These are phyloP conservation scores for Tortrix viridana DNA, from an alignment of 2,888 invertebrate genomes.

Conservation along the genomic window DNA sequence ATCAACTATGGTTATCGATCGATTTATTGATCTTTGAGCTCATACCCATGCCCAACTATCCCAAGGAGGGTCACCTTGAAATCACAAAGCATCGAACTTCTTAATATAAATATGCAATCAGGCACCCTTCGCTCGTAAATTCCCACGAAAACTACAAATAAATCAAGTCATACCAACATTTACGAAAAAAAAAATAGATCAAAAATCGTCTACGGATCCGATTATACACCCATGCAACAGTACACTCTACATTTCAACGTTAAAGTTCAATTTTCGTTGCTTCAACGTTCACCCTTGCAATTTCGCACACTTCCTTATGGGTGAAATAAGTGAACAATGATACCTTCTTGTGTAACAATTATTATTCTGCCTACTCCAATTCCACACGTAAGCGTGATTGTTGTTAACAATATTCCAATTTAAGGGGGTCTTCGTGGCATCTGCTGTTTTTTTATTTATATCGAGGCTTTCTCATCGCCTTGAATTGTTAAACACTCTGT, in stretches of 20 bases:
- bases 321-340: slow-evolving; percentile 55
- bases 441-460: slow-evolving; percentile 47
- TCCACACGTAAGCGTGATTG: slow-evolving; percentile 51
- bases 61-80: neutral
- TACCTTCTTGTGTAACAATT: slow-evolving; percentile 72
- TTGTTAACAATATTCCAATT: slow-evolving; percentile 62
- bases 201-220: slow-evolving; percentile 46
- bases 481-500: no score
- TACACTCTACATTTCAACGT: neutral
- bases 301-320: slow-evolving; percentile 77
- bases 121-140: slow-evolving; percentile 68
- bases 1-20: slow-evolving; percentile 1
- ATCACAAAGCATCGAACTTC: slow-evolving; percentile 18
- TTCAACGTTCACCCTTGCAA: slow-evolving; percentile 9
- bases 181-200: slow-evolving; percentile 71
- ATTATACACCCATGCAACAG: neutral
- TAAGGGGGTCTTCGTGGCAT: slow-evolving; percentile 57
- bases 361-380: slow-evolving; percentile 68
- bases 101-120: slow-evolving; percentile 62
- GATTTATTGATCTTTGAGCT: neutral
- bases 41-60: neutral
- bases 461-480: neutral
- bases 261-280: neutral
- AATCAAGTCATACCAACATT: slow-evolving; percentile 63
- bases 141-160: slow-evolving; percentile 79